phyloP scores from a whole-genome alignment of 2,113 vertebrate genomes.

The Neoarius graeffei region DNA sequence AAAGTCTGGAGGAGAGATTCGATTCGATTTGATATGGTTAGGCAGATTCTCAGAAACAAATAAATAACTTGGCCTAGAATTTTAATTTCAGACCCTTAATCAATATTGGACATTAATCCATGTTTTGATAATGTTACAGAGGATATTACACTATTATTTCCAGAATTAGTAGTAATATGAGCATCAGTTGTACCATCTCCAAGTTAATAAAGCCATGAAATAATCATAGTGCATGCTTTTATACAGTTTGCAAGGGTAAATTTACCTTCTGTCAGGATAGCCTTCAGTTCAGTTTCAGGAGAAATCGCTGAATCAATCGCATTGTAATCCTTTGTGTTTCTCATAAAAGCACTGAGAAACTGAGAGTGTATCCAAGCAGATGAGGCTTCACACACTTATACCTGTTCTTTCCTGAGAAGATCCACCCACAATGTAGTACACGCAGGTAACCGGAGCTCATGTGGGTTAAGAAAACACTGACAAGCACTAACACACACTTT shows the following conservation, averaged over 20 bases:
- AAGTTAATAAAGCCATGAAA: conserved; percentile 3
- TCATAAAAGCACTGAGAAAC: background rate
- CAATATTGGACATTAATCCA: background rate
- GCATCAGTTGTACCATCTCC: background rate
- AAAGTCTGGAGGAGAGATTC: background rate
- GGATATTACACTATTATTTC: background rate
- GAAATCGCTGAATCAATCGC: background rate
- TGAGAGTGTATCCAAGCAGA: conserved; percentile 33
- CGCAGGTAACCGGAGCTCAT: conserved; percentile 68
- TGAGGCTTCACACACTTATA: conserved; percentile 47
- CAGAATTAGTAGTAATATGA: background rate
- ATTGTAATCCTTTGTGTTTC: conserved; percentile 20
- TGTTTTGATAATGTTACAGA: background rate
- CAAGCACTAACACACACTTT: conserved; percentile 47
- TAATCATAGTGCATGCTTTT: background rate
- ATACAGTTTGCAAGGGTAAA: background rate
- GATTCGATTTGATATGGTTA: background rate
- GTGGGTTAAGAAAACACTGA: conserved; percentile 65
- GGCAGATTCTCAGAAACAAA: background rate
- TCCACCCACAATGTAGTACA: conserved; percentile 49
- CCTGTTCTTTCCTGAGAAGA: conserved; percentile 31
- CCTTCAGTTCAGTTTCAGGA: background rate
- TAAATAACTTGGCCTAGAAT: background rate
- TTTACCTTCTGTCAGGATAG: conserved; percentile 27
- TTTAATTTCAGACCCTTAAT: background rate